A percentile compares a stretch with the other conserved stretches of the same genome.
phyloP scores from a whole-genome alignment of 1,140 invertebrate genomes.

The Procambarus virginalis region DNA sequence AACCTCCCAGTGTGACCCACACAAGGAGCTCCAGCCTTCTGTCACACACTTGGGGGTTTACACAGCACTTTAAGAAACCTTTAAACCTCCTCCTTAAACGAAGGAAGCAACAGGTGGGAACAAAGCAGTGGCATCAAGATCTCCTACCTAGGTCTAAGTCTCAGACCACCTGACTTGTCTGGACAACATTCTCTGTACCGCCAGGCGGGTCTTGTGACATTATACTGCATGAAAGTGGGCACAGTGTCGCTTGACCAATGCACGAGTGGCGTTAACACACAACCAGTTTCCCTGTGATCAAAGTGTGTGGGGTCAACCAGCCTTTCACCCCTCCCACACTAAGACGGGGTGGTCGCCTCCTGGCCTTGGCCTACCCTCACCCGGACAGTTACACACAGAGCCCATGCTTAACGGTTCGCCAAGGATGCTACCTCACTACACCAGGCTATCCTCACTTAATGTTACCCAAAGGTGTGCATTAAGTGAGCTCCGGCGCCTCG shows the following conservation, averaged over 20 bases:
- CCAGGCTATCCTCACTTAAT: background rate
- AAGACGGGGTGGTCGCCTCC: background rate
- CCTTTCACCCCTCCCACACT: constrained; percentile 44
- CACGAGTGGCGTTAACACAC: background rate
- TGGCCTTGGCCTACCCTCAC: constrained; percentile 56
- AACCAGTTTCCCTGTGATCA: background rate
- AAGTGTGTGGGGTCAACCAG: constrained; percentile 36
- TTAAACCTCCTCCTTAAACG: background rate
- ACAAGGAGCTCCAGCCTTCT: background rate
- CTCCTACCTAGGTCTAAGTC: background rate
- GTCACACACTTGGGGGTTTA: background rate
- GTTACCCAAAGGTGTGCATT: too few relatives aligned
- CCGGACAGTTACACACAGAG: constrained; percentile 50
- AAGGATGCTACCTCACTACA: constrained; percentile 12
- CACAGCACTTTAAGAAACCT: background rate
- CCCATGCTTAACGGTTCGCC: constrained; percentile 9
- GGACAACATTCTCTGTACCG: background rate
- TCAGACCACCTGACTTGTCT: background rate
- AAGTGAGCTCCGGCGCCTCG: too few relatives aligned
- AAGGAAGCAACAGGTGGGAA: background rate
- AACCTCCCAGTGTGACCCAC: constrained; percentile 20
- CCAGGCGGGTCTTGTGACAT: constrained; percentile 3
- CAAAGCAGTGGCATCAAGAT: background rate
- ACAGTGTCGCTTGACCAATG: constrained; percentile 16
- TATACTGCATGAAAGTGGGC: constrained; percentile 14